Evolutionary conservation across 2,888 invertebrate species (phyloP), one percentile per base, ranked within the genome.

Genomic region (Hydropsyche betteni): DNA sequence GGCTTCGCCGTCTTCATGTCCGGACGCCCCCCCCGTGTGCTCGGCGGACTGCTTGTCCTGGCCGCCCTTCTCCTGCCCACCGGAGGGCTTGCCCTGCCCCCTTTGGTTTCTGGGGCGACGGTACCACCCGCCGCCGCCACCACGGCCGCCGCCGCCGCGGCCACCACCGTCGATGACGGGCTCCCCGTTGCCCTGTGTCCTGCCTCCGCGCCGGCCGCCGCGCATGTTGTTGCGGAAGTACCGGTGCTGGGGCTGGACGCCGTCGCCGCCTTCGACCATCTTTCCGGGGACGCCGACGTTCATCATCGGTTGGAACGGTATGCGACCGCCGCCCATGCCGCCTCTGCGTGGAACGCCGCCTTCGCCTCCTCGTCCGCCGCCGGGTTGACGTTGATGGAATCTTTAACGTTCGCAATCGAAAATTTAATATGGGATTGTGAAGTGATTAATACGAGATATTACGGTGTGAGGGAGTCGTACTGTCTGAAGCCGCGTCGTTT

Each of bases 221-320:
- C 92, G 91, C 88, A 90, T 91, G 84, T 93, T 93, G 80, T 92
- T 91, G 81, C 92, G 92, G 91, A 91, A 93, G 85, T 91, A 93
- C 81, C 92, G 90, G 82, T 88, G 86, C 70, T 78, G 85, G 84
- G 79, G 88, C 87, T 77, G 87, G 64, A 84, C 85, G 12, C 83
- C 82, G 58, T 85, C 85, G 12, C 82, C 82, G 69, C 83, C 84
- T 75, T 84, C 85, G 80, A 14, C 80, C 24, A 44, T 24, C 34
- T 53, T 34, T 0, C 51, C 51, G 16, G 58, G 14, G 7, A 36
- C 53, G 44, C 33, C 68, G 12, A 34, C 38, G 44, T 58, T 38
- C 44, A 58, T 58, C 58, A 72, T 82, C 81, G 83, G 83, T 74
- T 84, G 86, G 77, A 85, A 84, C 75, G 58, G 34, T n/a, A 53